These are phyloP conservation scores for Danio jaintianensis DNA, from an alignment of 2,797 vertebrate genomes.

Conservation along the genomic window DNA sequence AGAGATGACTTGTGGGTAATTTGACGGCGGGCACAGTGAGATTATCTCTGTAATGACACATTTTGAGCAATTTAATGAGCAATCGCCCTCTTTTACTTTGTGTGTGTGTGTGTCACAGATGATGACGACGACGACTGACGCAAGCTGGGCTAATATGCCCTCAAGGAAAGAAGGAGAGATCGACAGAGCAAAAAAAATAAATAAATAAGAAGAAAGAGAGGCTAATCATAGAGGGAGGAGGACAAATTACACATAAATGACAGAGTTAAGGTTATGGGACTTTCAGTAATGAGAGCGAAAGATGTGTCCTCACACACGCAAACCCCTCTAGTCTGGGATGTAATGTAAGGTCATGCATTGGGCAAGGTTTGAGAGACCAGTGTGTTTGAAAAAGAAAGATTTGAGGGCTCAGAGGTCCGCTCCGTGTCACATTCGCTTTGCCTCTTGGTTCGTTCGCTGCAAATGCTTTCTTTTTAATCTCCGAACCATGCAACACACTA, in stretches of 20 bases:
- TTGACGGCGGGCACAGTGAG: background rate
- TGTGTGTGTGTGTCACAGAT: slow-evolving; percentile 52
- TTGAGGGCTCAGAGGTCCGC: background rate
- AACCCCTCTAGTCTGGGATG: background rate
- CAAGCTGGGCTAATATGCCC: slow-evolving; percentile 47
- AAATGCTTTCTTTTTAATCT: slow-evolving; percentile 8
- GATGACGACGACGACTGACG: slow-evolving; percentile 55
- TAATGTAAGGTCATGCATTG: slow-evolving; percentile 7
- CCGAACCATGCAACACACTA: background rate
- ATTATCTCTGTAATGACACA: slow-evolving; percentile 32
- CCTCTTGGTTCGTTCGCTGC: background rate
- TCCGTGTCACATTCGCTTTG: background rate
- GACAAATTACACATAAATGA: slow-evolving; percentile 30
- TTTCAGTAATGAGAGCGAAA: slow-evolving; percentile 1
- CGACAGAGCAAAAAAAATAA: slow-evolving; percentile 31
- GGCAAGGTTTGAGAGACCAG: background rate
- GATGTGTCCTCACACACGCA: slow-evolving; percentile 9
- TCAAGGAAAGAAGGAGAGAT: slow-evolving; percentile 25
- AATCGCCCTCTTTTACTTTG: slow-evolving; percentile 2
- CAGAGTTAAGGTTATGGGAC: slow-evolving; percentile 22
- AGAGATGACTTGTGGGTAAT: slow-evolving; percentile 3
- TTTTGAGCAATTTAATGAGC: slow-evolving; percentile 42
- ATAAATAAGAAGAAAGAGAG: slow-evolving; percentile 15
- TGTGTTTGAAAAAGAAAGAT: background rate
- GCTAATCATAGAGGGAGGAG: background rate